Percentiles rank a stretch among this genome's conserved stretches.
These are phyloP conservation scores for Siphamia tubifer DNA, from an alignment of 2,113 vertebrate species.

Conservation along the genomic window DNA sequence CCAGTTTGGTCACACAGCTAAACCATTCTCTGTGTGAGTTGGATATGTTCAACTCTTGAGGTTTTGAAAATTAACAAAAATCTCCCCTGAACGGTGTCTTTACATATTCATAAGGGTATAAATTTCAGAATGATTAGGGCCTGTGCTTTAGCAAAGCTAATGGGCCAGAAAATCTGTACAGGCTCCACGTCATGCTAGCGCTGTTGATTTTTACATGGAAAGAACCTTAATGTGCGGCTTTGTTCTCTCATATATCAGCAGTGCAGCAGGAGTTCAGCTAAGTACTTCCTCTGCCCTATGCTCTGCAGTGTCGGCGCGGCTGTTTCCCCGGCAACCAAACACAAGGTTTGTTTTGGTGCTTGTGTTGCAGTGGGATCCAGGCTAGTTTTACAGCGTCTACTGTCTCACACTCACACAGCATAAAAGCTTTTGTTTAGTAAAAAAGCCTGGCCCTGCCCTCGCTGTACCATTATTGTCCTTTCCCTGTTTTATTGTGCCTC, in stretches of 20 bases:
- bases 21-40: background rate
- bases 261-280: slow-evolving; percentile 49
- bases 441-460: background rate
- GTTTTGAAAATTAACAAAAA: slow-evolving; percentile 36
- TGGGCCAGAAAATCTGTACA: slow-evolving; percentile 52
- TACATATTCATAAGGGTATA: slow-evolving; percentile 45
- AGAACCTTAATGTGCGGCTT: slow-evolving; percentile 48
- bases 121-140: slow-evolving; percentile 27
- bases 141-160: slow-evolving; percentile 18
- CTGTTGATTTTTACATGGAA: slow-evolving; percentile 40
- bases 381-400: background rate
- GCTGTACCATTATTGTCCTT: background rate
- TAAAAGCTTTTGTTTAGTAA: slow-evolving; percentile 46
- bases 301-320: slow-evolving; percentile 21
- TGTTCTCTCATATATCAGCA: slow-evolving; percentile 55
- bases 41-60: background rate
- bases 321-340: slow-evolving; percentile 76
- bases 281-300: slow-evolving; percentile 51
- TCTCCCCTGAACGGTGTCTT: slow-evolving; percentile 7
- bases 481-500: slow-evolving; percentile 19
- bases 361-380: slow-evolving; percentile 38
- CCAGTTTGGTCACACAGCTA: slow-evolving; percentile 47
- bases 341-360: slow-evolving; percentile 69
- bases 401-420: slow-evolving; percentile 14
- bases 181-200: slow-evolving; percentile 15